These are phyloP conservation scores for Lacerta agilis DNA, from an alignment of 2,797 vertebrate species.

Conservation along the genomic window DNA sequence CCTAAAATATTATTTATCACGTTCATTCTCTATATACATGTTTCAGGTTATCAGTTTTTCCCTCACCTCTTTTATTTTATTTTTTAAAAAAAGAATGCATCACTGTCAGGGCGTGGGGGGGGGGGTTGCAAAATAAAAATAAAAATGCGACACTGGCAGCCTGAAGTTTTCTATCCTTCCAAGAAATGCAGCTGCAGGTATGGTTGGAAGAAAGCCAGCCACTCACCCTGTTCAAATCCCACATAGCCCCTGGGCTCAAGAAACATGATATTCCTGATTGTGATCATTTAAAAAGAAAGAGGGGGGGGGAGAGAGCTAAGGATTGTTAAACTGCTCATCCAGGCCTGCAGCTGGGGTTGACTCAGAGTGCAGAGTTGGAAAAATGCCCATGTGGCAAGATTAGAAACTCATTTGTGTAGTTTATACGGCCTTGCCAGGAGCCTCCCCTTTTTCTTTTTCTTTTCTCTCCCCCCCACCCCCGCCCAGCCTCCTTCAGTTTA, in stretches of 20 bases:
- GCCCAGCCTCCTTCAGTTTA: constrained; percentile 81
- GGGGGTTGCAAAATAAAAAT: constrained; percentile 20
- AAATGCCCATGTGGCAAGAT: constrained; percentile 76
- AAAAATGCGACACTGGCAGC: neutral
- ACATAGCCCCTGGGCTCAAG: constrained; percentile 79
- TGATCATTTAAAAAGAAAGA: constrained; percentile 74
- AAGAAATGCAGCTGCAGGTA: constrained; percentile 77
- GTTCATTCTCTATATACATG: constrained; percentile 50
- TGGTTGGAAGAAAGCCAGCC: constrained; percentile 79
- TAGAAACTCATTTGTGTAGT: constrained; percentile 76
- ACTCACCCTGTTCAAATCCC: constrained; percentile 80
- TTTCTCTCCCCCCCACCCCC: constrained; percentile 25
- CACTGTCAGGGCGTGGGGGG: constrained; percentile 5
- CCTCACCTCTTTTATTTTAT: neutral
- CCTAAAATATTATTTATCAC: constrained; percentile 63
- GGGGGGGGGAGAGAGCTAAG: constrained; percentile 31
- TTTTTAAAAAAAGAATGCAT: constrained; percentile 7
- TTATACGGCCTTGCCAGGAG: constrained; percentile 83
- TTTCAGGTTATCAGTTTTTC: constrained; percentile 9
- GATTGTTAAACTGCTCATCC: constrained; percentile 81
- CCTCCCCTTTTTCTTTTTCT: constrained; percentile 68
- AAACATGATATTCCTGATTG: constrained; percentile 80
- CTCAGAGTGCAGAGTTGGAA: constrained; percentile 77
- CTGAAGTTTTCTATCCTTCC: constrained; percentile 32
- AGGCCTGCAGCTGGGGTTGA: constrained; percentile 84